phyloP scores from a whole-genome alignment of 2,113 vertebrate genomes.

The Tyrannus savana region DNA sequence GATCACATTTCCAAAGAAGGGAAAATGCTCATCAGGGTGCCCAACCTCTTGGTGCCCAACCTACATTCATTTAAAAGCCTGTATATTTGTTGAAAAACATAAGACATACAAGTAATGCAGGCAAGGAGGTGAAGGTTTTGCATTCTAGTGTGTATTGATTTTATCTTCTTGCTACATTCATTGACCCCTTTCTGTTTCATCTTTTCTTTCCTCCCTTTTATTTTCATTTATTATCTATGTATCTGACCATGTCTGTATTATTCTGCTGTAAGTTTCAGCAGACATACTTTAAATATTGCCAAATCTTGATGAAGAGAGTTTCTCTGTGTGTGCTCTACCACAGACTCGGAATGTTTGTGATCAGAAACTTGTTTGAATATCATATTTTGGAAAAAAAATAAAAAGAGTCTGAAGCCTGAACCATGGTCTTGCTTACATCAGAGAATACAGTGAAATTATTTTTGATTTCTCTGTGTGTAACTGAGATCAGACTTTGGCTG shows the following conservation, averaged over 20 bases:
- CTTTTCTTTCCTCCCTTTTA: background rate
- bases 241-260: background rate
- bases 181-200: background rate
- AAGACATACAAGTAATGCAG: background rate
- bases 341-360: background rate
- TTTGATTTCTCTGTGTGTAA: background rate
- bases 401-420: background rate
- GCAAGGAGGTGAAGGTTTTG: background rate
- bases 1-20: background rate
- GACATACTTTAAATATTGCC: background rate
- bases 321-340: background rate
- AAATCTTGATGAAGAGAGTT: background rate
- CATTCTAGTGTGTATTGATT: background rate
- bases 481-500: conserved; percentile 22
- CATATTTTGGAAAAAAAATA: background rate
- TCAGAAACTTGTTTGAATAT: conserved; percentile 2
- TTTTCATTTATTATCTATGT: background rate
- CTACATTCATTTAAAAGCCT: background rate
- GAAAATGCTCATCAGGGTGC: background rate
- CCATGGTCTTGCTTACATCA: background rate
- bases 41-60: background rate
- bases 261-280: background rate
- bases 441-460: background rate
- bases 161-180: background rate
- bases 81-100: background rate